These are phyloP conservation scores for Hedychridium roseum DNA, from an alignment of 2,888 invertebrate genomes.

Conservation along the genomic window DNA sequence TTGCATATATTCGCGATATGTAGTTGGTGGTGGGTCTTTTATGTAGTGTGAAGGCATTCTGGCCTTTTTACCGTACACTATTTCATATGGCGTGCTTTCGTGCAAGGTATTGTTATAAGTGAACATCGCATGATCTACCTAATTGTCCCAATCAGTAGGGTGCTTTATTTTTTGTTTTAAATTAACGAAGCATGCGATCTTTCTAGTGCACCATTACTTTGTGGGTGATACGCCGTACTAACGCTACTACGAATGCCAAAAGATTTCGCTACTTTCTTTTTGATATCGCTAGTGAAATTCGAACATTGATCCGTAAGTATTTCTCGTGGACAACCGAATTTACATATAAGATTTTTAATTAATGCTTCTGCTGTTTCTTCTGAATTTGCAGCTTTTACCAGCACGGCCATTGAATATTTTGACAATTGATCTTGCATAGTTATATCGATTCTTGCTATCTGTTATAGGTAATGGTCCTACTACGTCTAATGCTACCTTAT, in stretches of 20 bases:
- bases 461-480: slow-evolving; percentile 30
- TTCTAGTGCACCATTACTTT: slow-evolving; percentile 17
- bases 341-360: slow-evolving; percentile 7
- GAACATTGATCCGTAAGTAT: slow-evolving; percentile 17
- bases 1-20: no score
- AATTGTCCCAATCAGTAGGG: neutral
- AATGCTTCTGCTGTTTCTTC: slow-evolving; percentile 18
- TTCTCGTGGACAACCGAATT: slow-evolving; percentile 15
- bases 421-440: slow-evolving; percentile 26
- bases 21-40: no score
- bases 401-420: slow-evolving; percentile 20
- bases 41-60: no score
- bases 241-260: slow-evolving; percentile 17
- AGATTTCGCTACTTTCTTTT: slow-evolving; percentile 13
- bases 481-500: slow-evolving; percentile 28
- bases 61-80: slow-evolving; percentile 1
- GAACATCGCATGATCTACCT: no score
- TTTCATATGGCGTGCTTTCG: neutral
- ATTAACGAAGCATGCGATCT: neutral
- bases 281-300: slow-evolving; percentile 10
- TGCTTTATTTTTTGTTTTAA: neutral
- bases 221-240: slow-evolving; percentile 19
- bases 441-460: slow-evolving; percentile 16
- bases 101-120: neutral
- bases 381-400: slow-evolving; percentile 10